These are phyloP conservation scores for Nilaparvata lugens DNA, from an alignment of 1,140 invertebrate species.

Conservation along the genomic window DNA sequence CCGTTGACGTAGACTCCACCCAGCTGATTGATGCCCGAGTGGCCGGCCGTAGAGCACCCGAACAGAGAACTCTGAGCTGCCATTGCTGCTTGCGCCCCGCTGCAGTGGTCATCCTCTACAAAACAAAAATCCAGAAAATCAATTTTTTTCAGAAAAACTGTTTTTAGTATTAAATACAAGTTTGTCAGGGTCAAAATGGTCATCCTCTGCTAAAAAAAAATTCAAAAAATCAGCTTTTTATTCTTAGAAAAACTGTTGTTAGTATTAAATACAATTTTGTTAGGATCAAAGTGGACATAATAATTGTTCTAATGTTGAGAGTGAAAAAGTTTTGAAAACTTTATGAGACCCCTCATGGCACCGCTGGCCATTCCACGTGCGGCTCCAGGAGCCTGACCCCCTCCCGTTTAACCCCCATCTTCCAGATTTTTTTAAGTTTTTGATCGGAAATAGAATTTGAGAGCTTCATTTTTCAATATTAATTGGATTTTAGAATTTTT, in stretches of 20 bases:
- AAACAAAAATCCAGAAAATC: neutral
- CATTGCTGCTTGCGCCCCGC: slow-evolving; percentile 20
- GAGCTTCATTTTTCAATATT: too few species aligned
- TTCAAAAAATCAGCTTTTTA: slow-evolving; percentile 1
- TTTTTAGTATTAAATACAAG: neutral
- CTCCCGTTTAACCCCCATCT: too few species aligned
- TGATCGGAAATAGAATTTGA: too few species aligned
- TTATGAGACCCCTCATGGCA: too few species aligned
- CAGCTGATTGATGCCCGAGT: slow-evolving; percentile 96
- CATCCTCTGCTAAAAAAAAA: neutral
- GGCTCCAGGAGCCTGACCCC: too few species aligned
- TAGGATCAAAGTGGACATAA: too few species aligned
- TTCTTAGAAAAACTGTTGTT: neutral
- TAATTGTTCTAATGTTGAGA: too few species aligned
- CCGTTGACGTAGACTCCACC: slow-evolving; percentile 98
- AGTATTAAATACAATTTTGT: neutral
- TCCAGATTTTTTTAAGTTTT: too few species aligned
- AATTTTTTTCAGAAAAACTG: neutral
- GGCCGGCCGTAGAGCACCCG: slow-evolving; percentile 71
- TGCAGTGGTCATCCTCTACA: slow-evolving; percentile 18
- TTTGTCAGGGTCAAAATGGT: too few species aligned
- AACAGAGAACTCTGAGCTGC: slow-evolving; percentile 44
- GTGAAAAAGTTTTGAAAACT: too few species aligned
- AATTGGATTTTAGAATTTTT: too few species aligned
- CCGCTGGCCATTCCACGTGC: too few species aligned